Conservation (phyloP, 1,140 invertebrate genomes). For the Antheraea mylitta region DNA sequence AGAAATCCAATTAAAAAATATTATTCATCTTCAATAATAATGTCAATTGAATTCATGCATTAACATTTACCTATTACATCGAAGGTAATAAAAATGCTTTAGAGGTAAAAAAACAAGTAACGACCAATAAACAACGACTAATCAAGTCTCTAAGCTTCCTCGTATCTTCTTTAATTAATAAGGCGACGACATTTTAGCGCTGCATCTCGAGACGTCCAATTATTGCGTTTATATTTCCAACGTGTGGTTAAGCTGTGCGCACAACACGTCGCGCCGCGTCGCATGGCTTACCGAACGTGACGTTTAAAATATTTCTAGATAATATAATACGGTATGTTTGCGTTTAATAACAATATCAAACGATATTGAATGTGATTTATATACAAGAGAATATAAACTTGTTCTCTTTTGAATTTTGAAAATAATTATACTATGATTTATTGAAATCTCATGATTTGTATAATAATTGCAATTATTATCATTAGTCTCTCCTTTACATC, state of each 20-base stretch:
- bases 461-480: too few relatives aligned
- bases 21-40: slow-evolving; percentile 8
- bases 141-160: slow-evolving; percentile 19
- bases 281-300: background rate
- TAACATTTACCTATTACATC: slow-evolving; percentile 26
- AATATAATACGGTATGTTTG: too few relatives aligned
- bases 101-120: slow-evolving; percentile 8
- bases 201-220: slow-evolving; percentile 26
- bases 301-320: too few relatives aligned
- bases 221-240: slow-evolving; percentile 38
- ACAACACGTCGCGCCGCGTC: background rate
- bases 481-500: too few relatives aligned
- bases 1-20: slow-evolving; percentile 4
- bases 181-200: slow-evolving; percentile 12
- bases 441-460: too few relatives aligned
- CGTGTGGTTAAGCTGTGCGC: background rate
- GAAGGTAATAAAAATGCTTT: slow-evolving; percentile 24
- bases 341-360: too few relatives aligned
- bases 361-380: too few relatives aligned
- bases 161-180: slow-evolving; percentile 13
- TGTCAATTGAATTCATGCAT: slow-evolving; percentile 15
- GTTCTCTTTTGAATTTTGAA: too few relatives aligned
- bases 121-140: slow-evolving; percentile 18
- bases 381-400: too few relatives aligned
- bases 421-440: too few relatives aligned